Percentiles rank a stretch among this genome's conserved stretches.
Evolutionary conservation across 2,888 invertebrate species (phyloP).

Genomic region (Drosophila austrosaltans): DNA sequence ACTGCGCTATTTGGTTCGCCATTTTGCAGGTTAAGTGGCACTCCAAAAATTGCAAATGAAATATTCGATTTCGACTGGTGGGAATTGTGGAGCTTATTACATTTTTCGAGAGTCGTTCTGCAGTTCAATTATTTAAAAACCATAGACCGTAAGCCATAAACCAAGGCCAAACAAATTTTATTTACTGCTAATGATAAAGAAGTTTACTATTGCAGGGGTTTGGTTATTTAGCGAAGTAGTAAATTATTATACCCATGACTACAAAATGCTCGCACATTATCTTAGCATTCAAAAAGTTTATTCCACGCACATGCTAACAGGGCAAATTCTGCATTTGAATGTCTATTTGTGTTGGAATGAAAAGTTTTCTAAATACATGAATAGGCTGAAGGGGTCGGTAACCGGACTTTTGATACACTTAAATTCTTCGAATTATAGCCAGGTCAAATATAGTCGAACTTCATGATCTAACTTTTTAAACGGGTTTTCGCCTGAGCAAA

Average conservation of each 20-base stretch:
- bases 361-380: constrained; percentile 48
- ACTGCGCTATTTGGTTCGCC: constrained; percentile 25
- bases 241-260: constrained; percentile 30
- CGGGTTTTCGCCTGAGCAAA: too few species aligned
- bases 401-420: too few species aligned
- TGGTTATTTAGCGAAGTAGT: constrained; percentile 23
- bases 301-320: constrained; percentile 53
- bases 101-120: constrained; percentile 62
- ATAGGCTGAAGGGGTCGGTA: too few species aligned
- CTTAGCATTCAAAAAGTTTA: constrained; percentile 51
- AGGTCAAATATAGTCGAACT: too few species aligned
- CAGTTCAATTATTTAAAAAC: constrained; percentile 56
- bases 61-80: constrained; percentile 9
- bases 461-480: too few species aligned
- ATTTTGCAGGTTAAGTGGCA: constrained; percentile 51
- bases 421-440: too few species aligned
- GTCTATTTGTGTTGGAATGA: constrained; percentile 66
- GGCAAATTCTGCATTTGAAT: constrained; percentile 68
- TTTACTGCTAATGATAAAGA: constrained; percentile 53
- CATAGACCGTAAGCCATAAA: neutral
- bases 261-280: constrained; percentile 48
- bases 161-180: constrained; percentile 34
- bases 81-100: constrained; percentile 57
- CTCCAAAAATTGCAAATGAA: constrained; percentile 41
- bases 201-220: constrained; percentile 15